Base-by-base conservation (phyloP, 92 coral and sea anemone species). In the Epizoanthus fatuus region DNA sequence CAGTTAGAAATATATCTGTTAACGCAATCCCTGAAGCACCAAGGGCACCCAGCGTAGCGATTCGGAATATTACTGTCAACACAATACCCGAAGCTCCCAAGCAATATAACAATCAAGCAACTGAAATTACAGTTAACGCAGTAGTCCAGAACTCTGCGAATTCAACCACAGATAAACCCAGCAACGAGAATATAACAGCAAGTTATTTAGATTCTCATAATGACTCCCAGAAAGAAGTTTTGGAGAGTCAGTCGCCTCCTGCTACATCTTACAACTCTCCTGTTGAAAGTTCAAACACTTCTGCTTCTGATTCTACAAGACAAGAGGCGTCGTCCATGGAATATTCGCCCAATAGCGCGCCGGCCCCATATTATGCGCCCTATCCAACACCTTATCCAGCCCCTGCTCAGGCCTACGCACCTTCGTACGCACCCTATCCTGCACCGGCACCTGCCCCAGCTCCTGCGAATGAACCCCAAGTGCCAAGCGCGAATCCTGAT, bases 391-490 rank as follows among this genome's bases (percentile, higher is more conserved):
- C 94, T 25, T 74, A 88, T n/a, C 86, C 91, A 11, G 87, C 90
- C 63, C 81, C 86, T 0, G 71, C 81, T 16, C 94, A 91, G 4
- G 38, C 35, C 19, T 62, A 56, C 15, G 87, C 92, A 7, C 91
- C 96, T 16, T 19, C 83, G 62, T 79, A 75, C 69, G 93, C 90
- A 40, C 89, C 95, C 15, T 89, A 83, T 74, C 91, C 93, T 54
- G 83, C 88, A 76, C 91, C 93, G 42, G 83, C 88, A 75, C 89
- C 93, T 49, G 69, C 86, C 44, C 93, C 95, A 20, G 86, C 91
- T 5, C 89, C 89, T 77, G 70, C 82, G 60, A 58, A 59, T 12
- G 70, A 77, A 40, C 82, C 69, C 39, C 39, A 40, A 14, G 22
- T 77, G 6, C 42, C 69, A 77, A 77, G 70, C 44, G 70, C 70